Conservation (phyloP, 2,797 vertebrate genomes). For the Cossypha caffra region DNA sequence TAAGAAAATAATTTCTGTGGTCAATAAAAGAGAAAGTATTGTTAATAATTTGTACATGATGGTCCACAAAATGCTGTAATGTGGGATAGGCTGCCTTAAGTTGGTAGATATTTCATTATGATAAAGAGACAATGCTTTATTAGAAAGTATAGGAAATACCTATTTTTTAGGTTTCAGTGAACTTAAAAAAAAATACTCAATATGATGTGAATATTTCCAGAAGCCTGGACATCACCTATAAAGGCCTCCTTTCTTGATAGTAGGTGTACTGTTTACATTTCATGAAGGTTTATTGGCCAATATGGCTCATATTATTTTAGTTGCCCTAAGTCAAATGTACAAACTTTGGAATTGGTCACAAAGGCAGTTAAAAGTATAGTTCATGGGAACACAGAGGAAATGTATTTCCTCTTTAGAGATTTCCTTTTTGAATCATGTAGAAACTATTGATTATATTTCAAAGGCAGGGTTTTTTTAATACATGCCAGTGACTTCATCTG, state of each 20-base stretch:
- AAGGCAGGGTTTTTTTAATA: neutral
- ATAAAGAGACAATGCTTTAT: neutral
- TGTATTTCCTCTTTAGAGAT: conserved; percentile 13
- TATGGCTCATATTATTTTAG: neutral
- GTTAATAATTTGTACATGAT: neutral
- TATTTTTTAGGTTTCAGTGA: neutral
- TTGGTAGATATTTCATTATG: neutral
- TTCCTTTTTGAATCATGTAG: conserved; percentile 47
- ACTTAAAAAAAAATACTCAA: neutral
- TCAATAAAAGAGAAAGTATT: neutral
- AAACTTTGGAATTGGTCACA: neutral
- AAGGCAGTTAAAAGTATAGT: neutral
- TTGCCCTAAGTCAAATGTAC: neutral
- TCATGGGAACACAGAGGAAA: neutral
- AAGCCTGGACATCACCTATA: neutral
- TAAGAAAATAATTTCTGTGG: neutral
- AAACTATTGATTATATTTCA: conserved; percentile 66
- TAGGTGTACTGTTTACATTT: neutral
- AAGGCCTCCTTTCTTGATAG: neutral
- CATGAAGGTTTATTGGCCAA: neutral
- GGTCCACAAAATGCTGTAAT: neutral
- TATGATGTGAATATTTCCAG: neutral
- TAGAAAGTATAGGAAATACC: neutral
- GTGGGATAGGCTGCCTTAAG: neutral
- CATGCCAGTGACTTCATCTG: conserved; percentile 25